Evolutionary conservation across 2,888 invertebrate species (phyloP).

Genomic region (Andrena praecox): DNA sequence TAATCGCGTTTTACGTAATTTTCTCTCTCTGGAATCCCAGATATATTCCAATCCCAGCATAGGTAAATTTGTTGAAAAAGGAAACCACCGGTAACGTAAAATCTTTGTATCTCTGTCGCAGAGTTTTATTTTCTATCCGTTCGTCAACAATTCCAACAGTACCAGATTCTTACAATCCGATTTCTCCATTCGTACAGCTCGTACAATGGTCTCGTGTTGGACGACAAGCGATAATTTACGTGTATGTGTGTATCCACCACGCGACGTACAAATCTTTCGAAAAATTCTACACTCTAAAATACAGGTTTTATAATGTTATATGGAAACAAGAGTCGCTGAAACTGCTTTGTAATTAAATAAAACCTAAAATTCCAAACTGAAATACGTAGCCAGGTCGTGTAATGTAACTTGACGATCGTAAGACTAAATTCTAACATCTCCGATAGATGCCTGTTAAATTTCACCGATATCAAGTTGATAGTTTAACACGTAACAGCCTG

Average conservation of each 20-base stretch:
- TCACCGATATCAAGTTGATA: neutral
- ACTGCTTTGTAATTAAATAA: neutral
- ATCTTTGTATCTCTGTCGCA: neutral
- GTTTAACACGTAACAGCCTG: too few species aligned
- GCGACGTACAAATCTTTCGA: neutral
- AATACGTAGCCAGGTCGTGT: too few species aligned
- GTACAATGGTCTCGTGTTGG: neutral
- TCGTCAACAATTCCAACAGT: neutral
- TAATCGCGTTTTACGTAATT: neutral
- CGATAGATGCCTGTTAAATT: neutral
- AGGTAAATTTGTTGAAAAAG: neutral
- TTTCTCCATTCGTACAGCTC: neutral
- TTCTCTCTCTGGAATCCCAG: too few species aligned
- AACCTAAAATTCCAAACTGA: too few species aligned
- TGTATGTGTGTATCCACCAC: neutral
- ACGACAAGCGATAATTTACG: neutral
- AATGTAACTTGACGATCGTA: too few species aligned
- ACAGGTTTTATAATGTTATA: neutral
- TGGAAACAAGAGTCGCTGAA: neutral
- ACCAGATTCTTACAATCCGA: neutral
- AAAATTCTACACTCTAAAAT: neutral
- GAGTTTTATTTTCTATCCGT: neutral
- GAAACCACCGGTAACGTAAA: neutral
- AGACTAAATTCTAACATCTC: neutral
- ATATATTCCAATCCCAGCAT: neutral